A percentile compares a stretch with the other conserved stretches of the same genome.
Evolutionary conservation across 37 sponge, comb jelly and placozoan species (phyloP).

Genomic region (Cladorhizidae sp.): DNA sequence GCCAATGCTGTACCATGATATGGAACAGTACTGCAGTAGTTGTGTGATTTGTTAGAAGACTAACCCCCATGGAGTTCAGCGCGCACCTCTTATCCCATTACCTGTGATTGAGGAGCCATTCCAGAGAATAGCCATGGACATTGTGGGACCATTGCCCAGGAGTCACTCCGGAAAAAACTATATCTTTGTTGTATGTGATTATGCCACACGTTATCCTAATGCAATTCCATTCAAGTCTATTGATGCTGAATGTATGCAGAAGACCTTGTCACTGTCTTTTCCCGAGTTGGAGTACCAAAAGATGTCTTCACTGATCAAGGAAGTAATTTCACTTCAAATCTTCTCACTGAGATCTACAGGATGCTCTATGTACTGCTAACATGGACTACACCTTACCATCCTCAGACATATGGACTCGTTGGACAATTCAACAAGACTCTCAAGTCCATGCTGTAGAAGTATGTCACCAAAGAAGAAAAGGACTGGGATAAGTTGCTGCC

Average conservation of each 20-base stretch:
- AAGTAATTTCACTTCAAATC: constrained; percentile 43
- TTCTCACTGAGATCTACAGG: constrained; percentile 38
- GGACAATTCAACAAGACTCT: constrained; percentile 51
- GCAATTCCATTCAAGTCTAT: constrained; percentile 45
- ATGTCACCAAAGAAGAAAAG: constrained; percentile 10
- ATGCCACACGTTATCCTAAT: constrained; percentile 68
- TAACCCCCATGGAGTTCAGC: not conserved
- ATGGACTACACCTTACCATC: constrained; percentile 44
- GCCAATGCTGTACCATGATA: constrained; percentile 38
- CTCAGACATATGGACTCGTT: constrained; percentile 46
- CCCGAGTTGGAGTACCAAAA: constrained; percentile 56
- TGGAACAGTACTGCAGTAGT: constrained; percentile 33
- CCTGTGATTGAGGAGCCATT: constrained; percentile 63
- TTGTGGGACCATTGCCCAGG: constrained; percentile 59
- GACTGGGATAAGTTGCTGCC: constrained; percentile 62
- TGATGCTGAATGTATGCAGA: constrained; percentile 59
- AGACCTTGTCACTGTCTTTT: constrained; percentile 37
- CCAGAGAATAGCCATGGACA: constrained; percentile 66
- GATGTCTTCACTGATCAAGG: constrained; percentile 68
- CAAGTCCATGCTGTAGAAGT: constrained; percentile 42
- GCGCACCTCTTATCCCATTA: constrained; percentile 61
- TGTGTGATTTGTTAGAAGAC: constrained; percentile 50
- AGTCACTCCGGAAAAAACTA: constrained; percentile 40
- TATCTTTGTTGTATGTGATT: constrained; percentile 56
- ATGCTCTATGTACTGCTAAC: constrained; percentile 24